phyloP scores from a whole-genome alignment of 2,797 vertebrate species.

The Dromococcyx pavoninus region DNA sequence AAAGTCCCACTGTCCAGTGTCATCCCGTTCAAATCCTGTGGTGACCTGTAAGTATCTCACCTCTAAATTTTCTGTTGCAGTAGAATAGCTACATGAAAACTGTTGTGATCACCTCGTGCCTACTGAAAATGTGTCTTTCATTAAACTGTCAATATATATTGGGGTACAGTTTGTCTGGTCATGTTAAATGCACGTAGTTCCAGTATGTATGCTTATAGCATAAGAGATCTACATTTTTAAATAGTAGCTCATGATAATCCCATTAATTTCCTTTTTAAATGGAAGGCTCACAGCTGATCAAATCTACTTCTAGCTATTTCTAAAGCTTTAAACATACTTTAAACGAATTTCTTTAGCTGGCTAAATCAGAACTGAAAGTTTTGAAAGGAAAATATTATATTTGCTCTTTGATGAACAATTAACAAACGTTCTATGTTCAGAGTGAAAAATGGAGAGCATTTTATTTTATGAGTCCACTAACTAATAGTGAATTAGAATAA shows the following conservation, averaged over 20 bases:
- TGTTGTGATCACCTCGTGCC: neutral
- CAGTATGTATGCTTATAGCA: neutral
- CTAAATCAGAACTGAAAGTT: constrained; percentile 49
- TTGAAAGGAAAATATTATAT: constrained; percentile 26
- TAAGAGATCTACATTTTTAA: neutral
- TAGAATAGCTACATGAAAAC: constrained; percentile 20
- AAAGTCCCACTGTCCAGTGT: neutral
- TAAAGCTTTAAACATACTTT: neutral
- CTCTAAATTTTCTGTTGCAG: constrained; percentile 24
- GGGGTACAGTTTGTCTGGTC: neutral
- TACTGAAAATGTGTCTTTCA: neutral
- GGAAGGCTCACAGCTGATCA: neutral
- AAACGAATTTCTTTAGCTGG: neutral
- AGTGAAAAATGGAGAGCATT: constrained; percentile 58
- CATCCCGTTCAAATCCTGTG: neutral
- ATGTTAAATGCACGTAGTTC: neutral
- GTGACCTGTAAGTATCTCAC: constrained; percentile 31
- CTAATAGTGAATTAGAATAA: constrained; percentile 71
- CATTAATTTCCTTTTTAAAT: constrained; percentile 9
- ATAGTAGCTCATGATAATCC: neutral
- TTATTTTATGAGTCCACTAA: constrained; percentile 68
- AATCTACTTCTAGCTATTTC: neutral
- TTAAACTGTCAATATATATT: neutral
- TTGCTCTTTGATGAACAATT: constrained; percentile 59
- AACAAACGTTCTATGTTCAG: constrained; percentile 39